Evolutionary conservation across 2,113 vertebrate species (phyloP).

Genomic region (Gopherus flavomarginatus): DNA sequence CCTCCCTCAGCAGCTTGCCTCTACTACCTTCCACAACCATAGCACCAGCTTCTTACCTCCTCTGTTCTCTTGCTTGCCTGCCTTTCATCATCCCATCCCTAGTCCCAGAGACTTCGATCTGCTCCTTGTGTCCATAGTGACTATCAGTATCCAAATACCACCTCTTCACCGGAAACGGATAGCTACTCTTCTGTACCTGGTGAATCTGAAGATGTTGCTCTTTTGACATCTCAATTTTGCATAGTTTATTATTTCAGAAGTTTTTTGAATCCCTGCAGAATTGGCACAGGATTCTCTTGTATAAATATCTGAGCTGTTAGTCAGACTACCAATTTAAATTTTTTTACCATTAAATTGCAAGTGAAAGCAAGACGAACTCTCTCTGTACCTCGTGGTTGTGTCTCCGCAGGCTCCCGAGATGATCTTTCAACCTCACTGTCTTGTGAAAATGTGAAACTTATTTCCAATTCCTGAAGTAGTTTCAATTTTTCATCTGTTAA

Average conservation of each 20-base stretch:
- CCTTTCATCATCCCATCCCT: neutral
- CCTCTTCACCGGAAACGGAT: neutral
- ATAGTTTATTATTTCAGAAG: neutral
- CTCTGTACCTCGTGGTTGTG: slow-evolving; percentile 36
- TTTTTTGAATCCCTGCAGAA: neutral
- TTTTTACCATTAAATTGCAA: neutral
- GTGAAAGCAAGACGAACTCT: neutral
- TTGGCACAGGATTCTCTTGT: neutral
- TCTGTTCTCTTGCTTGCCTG: neutral
- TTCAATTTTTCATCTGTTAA: slow-evolving; percentile 68
- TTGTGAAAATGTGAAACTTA: neutral
- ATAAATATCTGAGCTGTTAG: neutral
- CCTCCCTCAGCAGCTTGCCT: neutral
- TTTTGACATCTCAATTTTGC: neutral
- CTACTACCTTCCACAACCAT: neutral
- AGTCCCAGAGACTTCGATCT: neutral
- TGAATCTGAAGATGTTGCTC: neutral
- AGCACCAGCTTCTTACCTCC: neutral
- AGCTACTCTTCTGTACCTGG: neutral
- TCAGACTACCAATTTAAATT: neutral
- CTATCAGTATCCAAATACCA: neutral
- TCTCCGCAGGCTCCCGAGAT: neutral
- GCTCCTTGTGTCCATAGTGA: neutral
- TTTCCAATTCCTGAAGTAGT: slow-evolving; percentile 52
- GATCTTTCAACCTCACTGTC: slow-evolving; percentile 27